Base-by-base conservation (phyloP, 2,888 invertebrate genomes). In the Acronicta aceris region DNA sequence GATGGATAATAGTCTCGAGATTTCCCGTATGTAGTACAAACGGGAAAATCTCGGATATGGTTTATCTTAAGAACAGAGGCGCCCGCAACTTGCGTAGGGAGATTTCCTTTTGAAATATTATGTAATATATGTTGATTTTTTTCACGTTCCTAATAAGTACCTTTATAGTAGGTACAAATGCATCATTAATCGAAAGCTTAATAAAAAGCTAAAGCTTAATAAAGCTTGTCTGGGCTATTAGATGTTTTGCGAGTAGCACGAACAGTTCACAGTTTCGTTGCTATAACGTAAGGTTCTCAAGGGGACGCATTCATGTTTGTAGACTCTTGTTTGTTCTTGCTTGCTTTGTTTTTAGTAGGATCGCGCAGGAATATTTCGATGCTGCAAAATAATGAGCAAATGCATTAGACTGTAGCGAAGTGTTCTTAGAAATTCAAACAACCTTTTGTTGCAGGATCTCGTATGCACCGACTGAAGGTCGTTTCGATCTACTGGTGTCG, bases 401-500 rank as follows among this genome's bases (percentile, higher is more conserved):
- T 27, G 5, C 51, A 63, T 69, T 62, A 69, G 36, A 36, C 30
- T 45, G 54, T 16, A 51, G 16, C n/a, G 17, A 21, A 25, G 21
- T 51, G 38, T 17, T 21, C 40, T 54, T 15, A n/a, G 10, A 43
- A 55, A 52, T 61, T 21, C 53, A 46, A 60, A 47, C n/a, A 47
- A 45, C 56, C 4, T 59, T 78, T 82, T 85, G 76, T 89, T 74
- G 89, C 88, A 97, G 97, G 89, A 95, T 98, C 82, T 97, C 97
- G 84, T 97, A 96, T 89, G 96, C 96, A 73, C 97, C 98, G 43
- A 96, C 96, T 66, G 98, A 99, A 63, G 95, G 96, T 61, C 96
- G 96, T 41, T 99, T 98, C 95, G 98, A 99, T 93, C 95, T 99
- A 81, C 95, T 97, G 89, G 98, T 99, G 82, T 96, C 97, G 72